These are phyloP conservation scores for Smittia aterrima DNA, from an alignment of 2,888 invertebrate species.

Conservation along the genomic window DNA sequence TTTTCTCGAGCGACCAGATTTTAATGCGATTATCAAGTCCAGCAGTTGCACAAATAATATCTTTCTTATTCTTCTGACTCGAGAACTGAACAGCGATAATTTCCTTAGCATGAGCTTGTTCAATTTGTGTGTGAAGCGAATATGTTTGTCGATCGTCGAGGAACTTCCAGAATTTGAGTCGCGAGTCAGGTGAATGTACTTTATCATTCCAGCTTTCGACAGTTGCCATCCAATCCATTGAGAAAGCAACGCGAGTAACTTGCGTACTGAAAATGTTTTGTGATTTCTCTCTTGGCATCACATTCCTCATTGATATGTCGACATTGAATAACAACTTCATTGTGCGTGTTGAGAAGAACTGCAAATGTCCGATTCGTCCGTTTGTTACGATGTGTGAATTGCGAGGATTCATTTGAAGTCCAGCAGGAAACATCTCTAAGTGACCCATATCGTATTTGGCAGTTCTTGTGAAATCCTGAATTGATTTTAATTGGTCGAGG, in stretches of 20 bases:
- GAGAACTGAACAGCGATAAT: conserved; percentile 62
- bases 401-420: conserved; percentile 60
- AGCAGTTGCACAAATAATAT: conserved; percentile 62
- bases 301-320: conserved; percentile 71
- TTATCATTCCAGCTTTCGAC: conserved; percentile 63
- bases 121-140: conserved; percentile 68
- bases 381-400: conserved; percentile 67
- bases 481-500: conserved; percentile 57
- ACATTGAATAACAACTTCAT: conserved; percentile 70
- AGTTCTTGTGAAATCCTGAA: conserved; percentile 68
- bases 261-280: conserved; percentile 62
- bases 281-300: conserved; percentile 62
- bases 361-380: conserved; percentile 70
- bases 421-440: conserved; percentile 53
- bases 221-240: conserved; percentile 72
- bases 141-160: conserved; percentile 62
- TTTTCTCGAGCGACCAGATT: conserved; percentile 64
- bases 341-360: conserved; percentile 67
- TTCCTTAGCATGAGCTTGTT: conserved; percentile 66
- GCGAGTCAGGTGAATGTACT: conserved; percentile 60
- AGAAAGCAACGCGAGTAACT: conserved; percentile 66
- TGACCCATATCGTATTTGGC: conserved; percentile 52
- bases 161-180: conserved; percentile 75
- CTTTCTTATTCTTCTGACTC: conserved; percentile 55
- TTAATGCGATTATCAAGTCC: conserved; percentile 69